Evolutionary conservation across 2,113 vertebrate species (phyloP).

Genomic region (Paradisaea rubra): DNA sequence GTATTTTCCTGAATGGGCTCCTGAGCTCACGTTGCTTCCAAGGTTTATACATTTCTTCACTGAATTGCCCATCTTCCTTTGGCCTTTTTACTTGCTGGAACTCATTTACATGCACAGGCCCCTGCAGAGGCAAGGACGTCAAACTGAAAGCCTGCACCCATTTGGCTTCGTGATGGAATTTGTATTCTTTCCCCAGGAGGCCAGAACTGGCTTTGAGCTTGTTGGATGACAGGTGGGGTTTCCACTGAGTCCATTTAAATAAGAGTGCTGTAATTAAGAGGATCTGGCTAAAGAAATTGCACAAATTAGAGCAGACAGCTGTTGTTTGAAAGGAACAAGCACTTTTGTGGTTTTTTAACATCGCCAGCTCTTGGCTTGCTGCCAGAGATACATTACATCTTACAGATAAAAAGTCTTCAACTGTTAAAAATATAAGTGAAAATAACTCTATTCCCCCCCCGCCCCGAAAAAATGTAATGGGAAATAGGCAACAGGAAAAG

Average conservation of each 20-base stretch:
- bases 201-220: background rate
- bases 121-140: background rate
- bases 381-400: background rate
- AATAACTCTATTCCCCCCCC: background rate
- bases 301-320: slow-evolving; percentile 26
- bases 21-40: background rate
- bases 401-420: background rate
- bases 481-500: background rate
- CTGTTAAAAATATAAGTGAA: background rate
- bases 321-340: slow-evolving; percentile 24
- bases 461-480: background rate
- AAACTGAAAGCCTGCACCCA: background rate
- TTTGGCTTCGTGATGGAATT: background rate
- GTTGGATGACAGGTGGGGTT: background rate
- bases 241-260: slow-evolving; percentile 12
- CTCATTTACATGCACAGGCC: background rate
- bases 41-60: background rate
- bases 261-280: slow-evolving; percentile 32
- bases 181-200: background rate
- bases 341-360: background rate
- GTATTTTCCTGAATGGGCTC: background rate
- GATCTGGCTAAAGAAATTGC: slow-evolving; percentile 27
- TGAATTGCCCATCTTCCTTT: background rate
- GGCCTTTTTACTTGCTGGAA: background rate
- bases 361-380: background rate